A percentile compares a stretch with the other conserved stretches of the same genome.
These are phyloP conservation scores for Myodes glareolus DNA, from an alignment of 2,113 vertebrate species.

Conservation along the genomic window DNA sequence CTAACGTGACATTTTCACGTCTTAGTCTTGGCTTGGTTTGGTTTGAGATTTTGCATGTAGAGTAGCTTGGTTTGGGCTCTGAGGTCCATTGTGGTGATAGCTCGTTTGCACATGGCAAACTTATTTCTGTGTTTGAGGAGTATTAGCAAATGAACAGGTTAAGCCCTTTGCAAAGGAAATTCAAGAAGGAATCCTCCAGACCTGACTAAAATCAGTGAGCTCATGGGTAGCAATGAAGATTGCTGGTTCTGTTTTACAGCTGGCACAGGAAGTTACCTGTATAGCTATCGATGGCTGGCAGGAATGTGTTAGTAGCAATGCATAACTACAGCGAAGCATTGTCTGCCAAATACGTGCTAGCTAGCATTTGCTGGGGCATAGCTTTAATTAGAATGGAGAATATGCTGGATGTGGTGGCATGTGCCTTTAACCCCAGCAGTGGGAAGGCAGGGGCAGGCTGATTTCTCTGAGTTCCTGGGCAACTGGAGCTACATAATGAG, in stretches of 20 bases:
- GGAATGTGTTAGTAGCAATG: neutral
- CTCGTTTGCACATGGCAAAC: neutral
- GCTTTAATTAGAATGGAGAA: conserved; percentile 42
- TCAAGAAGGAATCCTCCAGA: neutral
- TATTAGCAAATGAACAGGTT: neutral
- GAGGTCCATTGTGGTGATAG: neutral
- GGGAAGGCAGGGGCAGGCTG: neutral
- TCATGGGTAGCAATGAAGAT: neutral
- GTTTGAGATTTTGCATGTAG: conserved; percentile 40
- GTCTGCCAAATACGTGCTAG: conserved; percentile 29
- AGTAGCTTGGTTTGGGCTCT: conserved; percentile 8
- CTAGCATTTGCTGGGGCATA: neutral
- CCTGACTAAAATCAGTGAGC: conserved; percentile 14
- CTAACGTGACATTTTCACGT: conserved; percentile 32
- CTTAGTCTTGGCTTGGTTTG: conserved; percentile 50
- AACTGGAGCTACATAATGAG: neutral
- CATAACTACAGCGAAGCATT: conserved; percentile 18
- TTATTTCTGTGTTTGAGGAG: neutral
- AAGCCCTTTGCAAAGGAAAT: conserved; percentile 16
- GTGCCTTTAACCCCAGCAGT: neutral
- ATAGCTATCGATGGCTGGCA: conserved; percentile 37
- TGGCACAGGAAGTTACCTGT: conserved; percentile 46
- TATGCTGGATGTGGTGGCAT: neutral
- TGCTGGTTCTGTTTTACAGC: conserved; percentile 37
- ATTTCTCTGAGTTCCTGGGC: neutral